These are phyloP conservation scores for Globia sparganii DNA, from an alignment of 2,888 invertebrate species.

Conservation along the genomic window DNA sequence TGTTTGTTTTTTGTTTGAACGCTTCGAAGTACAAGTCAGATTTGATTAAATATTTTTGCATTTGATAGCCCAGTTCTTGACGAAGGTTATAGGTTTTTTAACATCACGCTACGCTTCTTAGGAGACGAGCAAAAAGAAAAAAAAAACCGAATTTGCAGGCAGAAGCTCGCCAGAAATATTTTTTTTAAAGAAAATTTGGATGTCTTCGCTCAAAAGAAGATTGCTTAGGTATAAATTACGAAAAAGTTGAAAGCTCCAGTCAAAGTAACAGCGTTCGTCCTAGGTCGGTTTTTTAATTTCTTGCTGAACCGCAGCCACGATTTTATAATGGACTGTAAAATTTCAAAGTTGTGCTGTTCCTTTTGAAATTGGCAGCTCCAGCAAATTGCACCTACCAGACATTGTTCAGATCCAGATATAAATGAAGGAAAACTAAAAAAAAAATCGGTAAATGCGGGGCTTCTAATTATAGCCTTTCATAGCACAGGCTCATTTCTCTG, in stretches of 20 bases:
- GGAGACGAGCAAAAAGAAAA: too few relatives aligned
- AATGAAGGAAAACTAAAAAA: slow-evolving; percentile 56
- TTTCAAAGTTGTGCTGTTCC: slow-evolving; percentile 33
- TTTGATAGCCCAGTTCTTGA: too few relatives aligned
- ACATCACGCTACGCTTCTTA: too few relatives aligned
- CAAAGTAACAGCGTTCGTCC: slow-evolving; percentile 26
- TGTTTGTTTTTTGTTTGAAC: not conserved
- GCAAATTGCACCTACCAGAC: slow-evolving; percentile 49
- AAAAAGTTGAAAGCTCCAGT: not conserved
- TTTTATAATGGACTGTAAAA: slow-evolving; percentile 46
- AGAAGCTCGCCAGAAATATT: not conserved
- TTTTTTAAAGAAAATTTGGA: not conserved
- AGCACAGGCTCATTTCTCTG: slow-evolving; percentile 41
- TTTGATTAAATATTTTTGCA: too few relatives aligned
- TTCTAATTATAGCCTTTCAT: slow-evolving; percentile 62
- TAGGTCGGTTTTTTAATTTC: slow-evolving; percentile 37
- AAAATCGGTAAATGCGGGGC: slow-evolving; percentile 36
- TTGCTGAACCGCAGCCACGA: slow-evolving; percentile 30
- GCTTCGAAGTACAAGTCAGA: too few relatives aligned
- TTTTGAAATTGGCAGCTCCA: slow-evolving; percentile 39
- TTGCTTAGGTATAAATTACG: slow-evolving; percentile 2
- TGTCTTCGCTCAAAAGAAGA: not conserved
- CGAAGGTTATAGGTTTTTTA: too few relatives aligned
- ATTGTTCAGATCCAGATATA: slow-evolving; percentile 43
- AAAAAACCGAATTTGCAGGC: too few relatives aligned